Evolutionary conservation across 2,888 invertebrate species (phyloP), one percentile per base, ranked within the genome.

Genomic region (Aleiodes testaceus): DNA sequence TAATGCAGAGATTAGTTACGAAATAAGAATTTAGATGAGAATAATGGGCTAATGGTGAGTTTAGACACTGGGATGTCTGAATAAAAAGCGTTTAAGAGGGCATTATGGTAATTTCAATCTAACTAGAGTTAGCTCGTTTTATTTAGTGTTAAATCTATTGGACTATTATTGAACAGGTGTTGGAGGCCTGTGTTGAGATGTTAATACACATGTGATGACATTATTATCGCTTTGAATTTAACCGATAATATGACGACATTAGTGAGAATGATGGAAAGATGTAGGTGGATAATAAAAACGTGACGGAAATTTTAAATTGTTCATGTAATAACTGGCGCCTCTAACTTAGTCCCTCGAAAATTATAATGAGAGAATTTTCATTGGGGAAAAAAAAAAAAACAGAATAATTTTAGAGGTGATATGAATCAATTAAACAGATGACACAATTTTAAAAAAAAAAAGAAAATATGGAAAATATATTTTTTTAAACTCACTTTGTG

Each of bases 181-280:
- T 45, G 3, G 55, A 55, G 16, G 45, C 16, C 4, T 67, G 36
- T 52, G 49, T 45, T 14, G 36, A 50, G 18, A 14, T 63, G 20
- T 11, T 18, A 22, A 55, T 42, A 45, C 63, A 63, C 20, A 63
- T 45, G 22, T 45, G 44, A 66, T 22, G 53, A 44, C 44, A 66
- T 66, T 53, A 66, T 66, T 16, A 52, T 66, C 14, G 20, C 30
- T 18, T n/a, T n/a, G 53, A 16, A 52, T 66, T n/a, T 12, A 53
- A n/a, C 9, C 42, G 14, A 16, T 53, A 20, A 20, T 36, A 66
- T 66, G 66, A 50, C 49, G 52, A 53, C 52, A 53, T 52, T 53
- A 44, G n/a, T 53, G 42, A 1, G 6, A 59, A n/a, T 26, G 42
- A 44, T 66, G 50, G 14, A 66, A 36, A 36, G 49, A 18, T 12